phyloP scores from a whole-genome alignment of 1,140 invertebrate genomes.

The Cecropterus lyciades region DNA sequence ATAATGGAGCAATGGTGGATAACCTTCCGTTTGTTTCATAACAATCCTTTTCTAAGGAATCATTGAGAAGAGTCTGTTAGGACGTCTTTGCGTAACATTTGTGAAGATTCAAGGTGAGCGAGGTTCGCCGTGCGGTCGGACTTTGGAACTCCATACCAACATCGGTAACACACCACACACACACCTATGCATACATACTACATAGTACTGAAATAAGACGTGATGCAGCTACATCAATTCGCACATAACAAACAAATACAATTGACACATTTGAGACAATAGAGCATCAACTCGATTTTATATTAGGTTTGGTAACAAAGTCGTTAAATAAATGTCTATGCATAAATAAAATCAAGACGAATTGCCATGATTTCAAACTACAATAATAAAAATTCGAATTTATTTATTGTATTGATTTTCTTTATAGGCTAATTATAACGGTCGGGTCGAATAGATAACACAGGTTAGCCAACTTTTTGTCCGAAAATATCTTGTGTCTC shows the following conservation, averaged over 20 bases:
- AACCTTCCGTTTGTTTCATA: slow-evolving; percentile 45
- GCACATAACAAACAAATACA: background rate
- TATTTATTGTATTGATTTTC: too few relatives aligned
- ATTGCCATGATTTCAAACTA: too few relatives aligned
- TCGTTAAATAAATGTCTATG: too few relatives aligned
- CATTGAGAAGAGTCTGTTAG: slow-evolving; percentile 58
- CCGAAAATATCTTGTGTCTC: too few relatives aligned
- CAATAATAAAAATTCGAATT: too few relatives aligned
- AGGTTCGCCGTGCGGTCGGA: slow-evolving; percentile 46
- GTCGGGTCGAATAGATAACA: too few relatives aligned
- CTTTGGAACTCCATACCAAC: slow-evolving; percentile 43
- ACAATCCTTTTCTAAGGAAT: slow-evolving; percentile 44
- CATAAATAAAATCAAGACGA: too few relatives aligned
- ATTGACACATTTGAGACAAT: slow-evolving; percentile 20
- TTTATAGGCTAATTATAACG: too few relatives aligned
- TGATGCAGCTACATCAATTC: slow-evolving; percentile 25
- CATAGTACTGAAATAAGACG: slow-evolving; percentile 12
- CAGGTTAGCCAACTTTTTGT: too few relatives aligned
- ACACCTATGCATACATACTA: background rate
- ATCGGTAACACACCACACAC: slow-evolving; percentile 2
- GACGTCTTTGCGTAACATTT: slow-evolving; percentile 63
- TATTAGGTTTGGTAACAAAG: too few relatives aligned
- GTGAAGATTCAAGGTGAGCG: slow-evolving; percentile 75
- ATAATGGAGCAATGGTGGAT: slow-evolving; percentile 9
- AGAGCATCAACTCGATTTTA: background rate